Base-by-base conservation (phyloP, 2,113 vertebrate species). In the Oxyura jamaicensis region DNA sequence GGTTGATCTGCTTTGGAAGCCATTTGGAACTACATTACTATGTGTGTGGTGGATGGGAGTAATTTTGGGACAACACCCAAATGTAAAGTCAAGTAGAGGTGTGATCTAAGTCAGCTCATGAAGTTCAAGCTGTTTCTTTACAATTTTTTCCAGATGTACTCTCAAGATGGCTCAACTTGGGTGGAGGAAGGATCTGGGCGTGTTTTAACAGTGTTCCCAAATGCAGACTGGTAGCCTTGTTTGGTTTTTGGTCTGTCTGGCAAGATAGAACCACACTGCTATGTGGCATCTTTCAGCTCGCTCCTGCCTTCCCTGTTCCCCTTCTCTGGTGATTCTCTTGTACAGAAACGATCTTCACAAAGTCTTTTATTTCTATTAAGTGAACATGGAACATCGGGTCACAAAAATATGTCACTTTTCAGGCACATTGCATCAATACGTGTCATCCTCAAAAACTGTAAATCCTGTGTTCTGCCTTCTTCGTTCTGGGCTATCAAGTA, bases 41-140 rank as follows among this genome's bases (percentile, higher is more conserved):
- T 31, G 71, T 69, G 66, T 91, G 91, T 73, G 67, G 81, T 84
- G 59, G 77, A 46, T 76, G 58, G 48, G 62, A 91, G 50, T 89
- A 75, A 79, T 82, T 95, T 89, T 66, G 62, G 62, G 83, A 81
- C 39, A 88, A 46, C 73, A 42, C 76, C 62, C 90, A 92, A 82
- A 88, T 56, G 63, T 87, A 84, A 87, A 90, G 81, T 92, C 67
- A 89, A 93, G 36, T 85, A 29, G 88, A 80, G 41, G 52, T 85
- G 46, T 90, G 84, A 90, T 84, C 84, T 93, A 88, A 71, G n/a
- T 91, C 81, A 73, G 39, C 72, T 91, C 3, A 3, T 63, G 31
- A 84, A 28, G 62, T 59, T 94, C 69, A 92, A 71, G 71, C 67
- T 95, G 55, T 82, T 92, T 82, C 69, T 93, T 95, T 76, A 35